These are phyloP conservation scores for Ips nitidus DNA, from an alignment of 1,140 invertebrate genomes.

Conservation along the genomic window DNA sequence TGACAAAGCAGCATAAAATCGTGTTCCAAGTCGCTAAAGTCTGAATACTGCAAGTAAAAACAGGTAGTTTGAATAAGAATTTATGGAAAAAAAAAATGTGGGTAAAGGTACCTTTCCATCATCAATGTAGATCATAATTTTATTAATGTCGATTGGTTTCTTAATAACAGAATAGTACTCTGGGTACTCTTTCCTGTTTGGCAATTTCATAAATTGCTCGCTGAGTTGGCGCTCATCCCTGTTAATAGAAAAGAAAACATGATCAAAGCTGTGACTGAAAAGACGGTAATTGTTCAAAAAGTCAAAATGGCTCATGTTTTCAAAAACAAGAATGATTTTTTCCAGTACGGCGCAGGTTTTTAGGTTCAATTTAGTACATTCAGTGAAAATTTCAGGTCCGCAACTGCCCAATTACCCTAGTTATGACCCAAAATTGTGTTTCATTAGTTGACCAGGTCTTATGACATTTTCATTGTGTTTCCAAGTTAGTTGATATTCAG, in stretches of 20 bases:
- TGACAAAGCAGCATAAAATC: conserved; percentile 94
- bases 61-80: no score
- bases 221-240: conserved; percentile 83
- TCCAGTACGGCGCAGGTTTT: no score
- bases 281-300: no score
- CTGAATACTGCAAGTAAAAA: conserved; percentile 60
- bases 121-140: conserved; percentile 83
- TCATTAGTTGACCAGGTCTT: no score
- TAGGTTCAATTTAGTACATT: no score
- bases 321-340: no score
- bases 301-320: no score
- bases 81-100: background rate
- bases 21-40: conserved; percentile 85
- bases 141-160: conserved; percentile 94
- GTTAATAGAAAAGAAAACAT: conserved; percentile 30
- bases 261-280: background rate
- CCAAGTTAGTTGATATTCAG: no score
- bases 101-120: conserved; percentile 69
- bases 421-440: no score
- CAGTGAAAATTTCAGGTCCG: no score
- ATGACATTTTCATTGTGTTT: no score
- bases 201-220: conserved; percentile 93
- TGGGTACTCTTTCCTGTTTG: conserved; percentile 86
- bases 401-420: no score
- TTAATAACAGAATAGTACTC: conserved; percentile 99